These are phyloP conservation scores for Drosophila mimetica DNA, from an alignment of 2,888 invertebrate species.

Conservation along the genomic window DNA sequence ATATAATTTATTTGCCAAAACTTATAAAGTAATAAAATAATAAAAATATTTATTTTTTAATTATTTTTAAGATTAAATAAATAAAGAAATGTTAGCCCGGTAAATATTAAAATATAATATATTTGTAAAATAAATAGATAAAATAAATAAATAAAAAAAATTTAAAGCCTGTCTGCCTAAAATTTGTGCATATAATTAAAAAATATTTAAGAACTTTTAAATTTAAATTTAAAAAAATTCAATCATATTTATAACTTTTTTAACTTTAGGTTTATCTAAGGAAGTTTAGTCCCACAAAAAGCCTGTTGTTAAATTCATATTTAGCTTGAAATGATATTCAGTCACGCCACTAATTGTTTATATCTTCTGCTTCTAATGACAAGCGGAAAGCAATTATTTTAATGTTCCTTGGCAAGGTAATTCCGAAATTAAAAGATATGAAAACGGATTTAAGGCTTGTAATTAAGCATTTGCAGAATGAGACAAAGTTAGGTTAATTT, in stretches of 20 bases:
- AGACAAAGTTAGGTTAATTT: slow-evolving; percentile 7
- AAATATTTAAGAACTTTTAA: too few species aligned
- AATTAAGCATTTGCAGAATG: slow-evolving; percentile 22
- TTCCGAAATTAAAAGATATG: slow-evolving; percentile 2
- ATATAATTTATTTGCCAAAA: too few species aligned
- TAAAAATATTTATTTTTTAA: too few species aligned
- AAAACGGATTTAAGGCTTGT: slow-evolving; percentile 3
- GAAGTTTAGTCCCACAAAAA: neutral
- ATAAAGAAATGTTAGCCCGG: too few species aligned
- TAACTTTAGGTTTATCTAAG: neutral
- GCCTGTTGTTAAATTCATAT: neutral
- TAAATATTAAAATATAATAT: too few species aligned
- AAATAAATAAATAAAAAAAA: too few species aligned
- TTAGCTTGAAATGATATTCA: slow-evolving; percentile 2
- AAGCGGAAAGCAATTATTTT: slow-evolving; percentile 48
- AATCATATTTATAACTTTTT: neutral
- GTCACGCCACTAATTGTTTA: slow-evolving; percentile 14
- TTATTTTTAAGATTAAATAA: too few species aligned
- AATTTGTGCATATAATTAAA: too few species aligned
- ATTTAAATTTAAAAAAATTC: neutral
- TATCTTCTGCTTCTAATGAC: slow-evolving; percentile 17
- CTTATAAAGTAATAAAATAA: too few species aligned
- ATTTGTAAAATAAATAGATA: too few species aligned
- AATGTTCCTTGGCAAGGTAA: slow-evolving; percentile 17
- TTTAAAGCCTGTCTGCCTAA: too few species aligned